phyloP scores from a whole-genome alignment of 2,113 vertebrate species.

The Silurus asotus region DNA sequence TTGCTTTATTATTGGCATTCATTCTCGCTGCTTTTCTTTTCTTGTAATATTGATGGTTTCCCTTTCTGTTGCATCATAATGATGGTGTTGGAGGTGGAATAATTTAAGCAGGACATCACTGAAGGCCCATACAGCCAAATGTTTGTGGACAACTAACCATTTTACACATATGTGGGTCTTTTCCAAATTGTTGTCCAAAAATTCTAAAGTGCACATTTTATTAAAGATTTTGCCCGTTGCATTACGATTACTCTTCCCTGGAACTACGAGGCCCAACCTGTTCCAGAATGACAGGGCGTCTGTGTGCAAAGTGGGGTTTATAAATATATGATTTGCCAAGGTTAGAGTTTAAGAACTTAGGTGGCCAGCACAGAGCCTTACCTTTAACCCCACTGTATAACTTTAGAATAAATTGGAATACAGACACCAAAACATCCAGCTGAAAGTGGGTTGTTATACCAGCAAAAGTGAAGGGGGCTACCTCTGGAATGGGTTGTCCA shows the following conservation, averaged over 20 bases:
- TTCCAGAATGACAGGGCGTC: neutral
- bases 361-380: neutral
- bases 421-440: neutral
- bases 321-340: neutral
- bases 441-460: neutral
- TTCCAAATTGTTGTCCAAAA: neutral
- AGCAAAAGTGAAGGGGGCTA: neutral
- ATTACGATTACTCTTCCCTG: neutral
- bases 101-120: too few species aligned
- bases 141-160: neutral
- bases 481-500: neutral
- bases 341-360: neutral
- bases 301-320: neutral
- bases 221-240: neutral
- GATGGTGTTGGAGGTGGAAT: too few species aligned
- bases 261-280: neutral
- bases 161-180: neutral
- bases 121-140: neutral
- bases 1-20: too few species aligned
- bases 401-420: neutral
- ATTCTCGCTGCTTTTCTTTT: too few species aligned
- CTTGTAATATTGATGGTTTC: too few species aligned
- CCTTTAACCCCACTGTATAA: neutral
- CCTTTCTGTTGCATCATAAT: too few species aligned
- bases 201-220: neutral